Evolutionary conservation across 2,888 invertebrate genomes (phyloP).

Genomic region (Shargacucullia verbasci): DNA sequence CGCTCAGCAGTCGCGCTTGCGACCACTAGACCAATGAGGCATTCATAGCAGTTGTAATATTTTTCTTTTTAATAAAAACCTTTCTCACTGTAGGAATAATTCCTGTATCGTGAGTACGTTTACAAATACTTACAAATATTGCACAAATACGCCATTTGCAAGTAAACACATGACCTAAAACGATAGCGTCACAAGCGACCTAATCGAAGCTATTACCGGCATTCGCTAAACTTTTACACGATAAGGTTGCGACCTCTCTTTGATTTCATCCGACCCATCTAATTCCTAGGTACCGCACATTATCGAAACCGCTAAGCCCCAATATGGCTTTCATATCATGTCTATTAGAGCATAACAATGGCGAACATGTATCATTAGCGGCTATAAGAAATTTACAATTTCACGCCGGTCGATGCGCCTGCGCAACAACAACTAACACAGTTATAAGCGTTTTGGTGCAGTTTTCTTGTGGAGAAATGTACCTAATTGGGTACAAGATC

Average conservation of each 20-base stretch:
- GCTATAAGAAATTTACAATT: conserved; percentile 66
- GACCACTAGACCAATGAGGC: no score
- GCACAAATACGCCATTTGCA: no score
- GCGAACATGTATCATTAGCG: conserved; percentile 57
- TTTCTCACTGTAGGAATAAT: no score
- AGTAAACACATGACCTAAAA: conserved; percentile 6
- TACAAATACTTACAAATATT: no score
- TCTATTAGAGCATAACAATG: conserved; percentile 53
- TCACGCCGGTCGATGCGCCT: conserved; percentile 55
- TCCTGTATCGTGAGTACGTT: no score
- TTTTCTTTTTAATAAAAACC: no score
- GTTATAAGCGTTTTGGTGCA: conserved; percentile 30
- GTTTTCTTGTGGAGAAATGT: conserved; percentile 26
- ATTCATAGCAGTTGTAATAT: no score
- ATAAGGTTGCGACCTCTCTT: conserved; percentile 16
- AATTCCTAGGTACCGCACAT: conserved; percentile 11
- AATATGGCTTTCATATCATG: conserved; percentile 43
- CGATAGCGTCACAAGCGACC: conserved; percentile 1
- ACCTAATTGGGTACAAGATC: conserved; percentile 4
- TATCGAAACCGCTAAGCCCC: conserved; percentile 44
- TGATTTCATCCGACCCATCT: no score
- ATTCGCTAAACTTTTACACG: background rate
- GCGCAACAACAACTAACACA: conserved; percentile 23
- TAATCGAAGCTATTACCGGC: conserved; percentile 1
- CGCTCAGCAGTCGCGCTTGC: no score